These are phyloP conservation scores for Hydroisotoma schaefferi DNA, from an alignment of 2,888 invertebrate species.

Conservation along the genomic window DNA sequence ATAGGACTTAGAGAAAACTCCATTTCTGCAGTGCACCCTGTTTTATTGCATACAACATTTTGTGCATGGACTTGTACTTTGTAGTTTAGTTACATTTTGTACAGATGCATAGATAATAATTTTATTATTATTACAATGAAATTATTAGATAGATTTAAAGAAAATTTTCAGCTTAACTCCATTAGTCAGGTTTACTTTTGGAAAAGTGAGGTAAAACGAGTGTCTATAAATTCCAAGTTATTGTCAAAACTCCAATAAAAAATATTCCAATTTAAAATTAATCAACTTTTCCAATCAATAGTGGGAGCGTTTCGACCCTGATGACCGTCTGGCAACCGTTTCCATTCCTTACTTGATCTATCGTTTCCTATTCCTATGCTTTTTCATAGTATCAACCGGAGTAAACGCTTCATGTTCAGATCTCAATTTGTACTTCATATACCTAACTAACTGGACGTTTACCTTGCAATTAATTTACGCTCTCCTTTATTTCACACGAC, in stretches of 20 bases:
- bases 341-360: constrained; percentile 9
- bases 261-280: background rate
- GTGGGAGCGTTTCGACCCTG: constrained; percentile 39
- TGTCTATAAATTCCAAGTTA: background rate
- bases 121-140: background rate
- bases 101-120: too few relatives aligned
- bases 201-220: constrained; percentile 40
- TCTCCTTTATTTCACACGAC: constrained; percentile 18
- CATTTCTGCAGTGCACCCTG: too few relatives aligned
- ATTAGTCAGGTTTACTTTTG: constrained; percentile 32
- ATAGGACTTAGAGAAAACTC: too few relatives aligned
- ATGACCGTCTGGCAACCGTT: constrained; percentile 5
- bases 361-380: constrained; percentile 11
- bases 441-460: constrained; percentile 34
- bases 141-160: background rate
- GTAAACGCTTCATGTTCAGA: constrained; percentile 2
- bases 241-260: background rate
- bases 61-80: too few relatives aligned
- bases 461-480: constrained; percentile 31
- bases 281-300: constrained; percentile 7
- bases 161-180: constrained; percentile 28
- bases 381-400: constrained; percentile 12
- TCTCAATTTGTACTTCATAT: constrained; percentile 26
- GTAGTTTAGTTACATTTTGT: too few relatives aligned
- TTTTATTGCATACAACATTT: too few relatives aligned